Conservation (phyloP, 2,797 vertebrate genomes). For the Pseudochirops cupreus region DNA sequence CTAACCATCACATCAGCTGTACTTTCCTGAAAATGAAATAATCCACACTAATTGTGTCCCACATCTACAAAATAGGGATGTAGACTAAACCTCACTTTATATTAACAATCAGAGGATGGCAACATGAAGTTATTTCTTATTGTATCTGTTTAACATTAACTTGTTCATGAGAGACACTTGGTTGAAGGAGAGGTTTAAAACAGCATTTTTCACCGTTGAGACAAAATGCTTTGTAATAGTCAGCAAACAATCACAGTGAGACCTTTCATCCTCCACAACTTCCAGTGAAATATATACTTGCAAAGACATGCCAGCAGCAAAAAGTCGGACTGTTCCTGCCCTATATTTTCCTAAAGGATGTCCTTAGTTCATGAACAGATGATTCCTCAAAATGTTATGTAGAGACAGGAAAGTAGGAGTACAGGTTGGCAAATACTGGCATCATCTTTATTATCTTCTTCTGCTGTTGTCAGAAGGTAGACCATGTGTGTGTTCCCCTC, state of each 20-base stretch:
- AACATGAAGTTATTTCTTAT: neutral
- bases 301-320: neutral
- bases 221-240: neutral
- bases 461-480: neutral
- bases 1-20: neutral
- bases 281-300: neutral
- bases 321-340: neutral
- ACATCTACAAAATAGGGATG: neutral
- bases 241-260: neutral
- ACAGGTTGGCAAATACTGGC: neutral
- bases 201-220: neutral
- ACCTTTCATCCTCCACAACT: neutral
- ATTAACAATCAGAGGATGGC: neutral
- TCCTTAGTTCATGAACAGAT: neutral
- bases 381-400: neutral
- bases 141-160: neutral
- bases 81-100: neutral
- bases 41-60: neutral
- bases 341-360: neutral
- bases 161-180: neutral
- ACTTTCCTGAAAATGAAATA: neutral
- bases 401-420: neutral
- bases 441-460: neutral
- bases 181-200: neutral
- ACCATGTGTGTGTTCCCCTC: neutral